Evolutionary conservation across 2,888 invertebrate genomes (phyloP), one percentile per base, ranked within the genome.

Genomic region (Zhengitettix transpicula): DNA sequence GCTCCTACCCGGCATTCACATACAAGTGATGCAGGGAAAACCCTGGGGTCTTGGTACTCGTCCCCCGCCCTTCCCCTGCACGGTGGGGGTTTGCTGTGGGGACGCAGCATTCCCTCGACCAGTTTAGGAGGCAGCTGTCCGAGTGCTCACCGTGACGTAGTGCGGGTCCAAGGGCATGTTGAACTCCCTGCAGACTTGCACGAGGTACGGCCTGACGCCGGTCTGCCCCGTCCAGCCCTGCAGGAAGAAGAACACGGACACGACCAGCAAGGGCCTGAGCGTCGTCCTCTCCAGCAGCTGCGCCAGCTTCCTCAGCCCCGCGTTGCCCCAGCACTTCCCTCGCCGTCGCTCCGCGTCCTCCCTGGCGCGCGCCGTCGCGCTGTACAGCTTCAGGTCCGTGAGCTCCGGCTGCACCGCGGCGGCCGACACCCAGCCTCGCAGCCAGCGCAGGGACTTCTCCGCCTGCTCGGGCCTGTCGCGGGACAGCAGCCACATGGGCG

Each of bases 401-500:
- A 56, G 47, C 41, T 56, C 56, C 28, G 42, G 44, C 44, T 41
- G 42, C 15, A 56, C 44, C 9, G 40, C 44, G 7, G 42, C 42
- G 5, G 56, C 28, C 11, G 56, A 28, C 14, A 44, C 47, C 56
- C 56, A 56, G 28, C 56, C 56, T 5, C 56, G 42, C 1, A 56
- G 44, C 56, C 56, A 56, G 14, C 56, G 47, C 8, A 58, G 52
- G 12, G 58, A 42, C 1, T 47, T 17, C 40, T 58, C 58, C 0
- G 58, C 58, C 12, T 58, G 52, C 53, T 52, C 42, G 1, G 12
- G 9, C 42, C 58, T 14, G 9, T 41, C 52, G 17, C 53, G 40
- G 12, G 58, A 42, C 3, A 58, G n/a, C 17, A 58, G 53, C 58
- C 58, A 58, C 12, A 58, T 58, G 3, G 58, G 58, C 1, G 58